phyloP scores from a whole-genome alignment of 2,888 invertebrate species.

The Barypeithes pellucidus region DNA sequence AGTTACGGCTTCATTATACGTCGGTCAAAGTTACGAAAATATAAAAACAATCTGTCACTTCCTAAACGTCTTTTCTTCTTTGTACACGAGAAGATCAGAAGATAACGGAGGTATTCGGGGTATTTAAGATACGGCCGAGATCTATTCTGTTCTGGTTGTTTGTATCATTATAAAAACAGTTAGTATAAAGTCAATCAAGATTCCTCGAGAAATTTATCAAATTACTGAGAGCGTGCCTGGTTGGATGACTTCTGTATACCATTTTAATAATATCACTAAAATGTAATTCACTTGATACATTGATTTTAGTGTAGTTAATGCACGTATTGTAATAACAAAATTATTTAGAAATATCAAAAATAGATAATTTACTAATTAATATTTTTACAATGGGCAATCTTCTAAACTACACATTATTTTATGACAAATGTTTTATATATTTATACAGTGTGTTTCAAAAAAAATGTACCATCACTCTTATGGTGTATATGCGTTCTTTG shows the following conservation, averaged over 20 bases:
- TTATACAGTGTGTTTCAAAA: too few species aligned
- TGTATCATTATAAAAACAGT: constrained; percentile 44
- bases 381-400: too few species aligned
- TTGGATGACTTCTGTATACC: constrained; percentile 28
- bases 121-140: constrained; percentile 36
- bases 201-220: constrained; percentile 39
- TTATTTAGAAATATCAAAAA: too few species aligned
- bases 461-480: too few species aligned
- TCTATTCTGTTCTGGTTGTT: constrained; percentile 40
- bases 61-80: constrained; percentile 44
- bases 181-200: constrained; percentile 45
- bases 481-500: too few species aligned
- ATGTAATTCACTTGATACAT: too few species aligned
- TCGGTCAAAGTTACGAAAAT: constrained; percentile 47
- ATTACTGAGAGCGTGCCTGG: constrained; percentile 31
- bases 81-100: constrained; percentile 38
- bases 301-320: too few species aligned
- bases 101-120: constrained; percentile 45
- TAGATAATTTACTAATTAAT: too few species aligned
- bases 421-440: too few species aligned
- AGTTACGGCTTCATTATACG: constrained; percentile 49
- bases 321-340: too few species aligned
- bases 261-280: constrained; percentile 7
- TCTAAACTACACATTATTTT: too few species aligned
- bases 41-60: constrained; percentile 52